Base-by-base conservation (phyloP, 2,113 vertebrate species). In the Stomatorhinus ivindoensis region DNA sequence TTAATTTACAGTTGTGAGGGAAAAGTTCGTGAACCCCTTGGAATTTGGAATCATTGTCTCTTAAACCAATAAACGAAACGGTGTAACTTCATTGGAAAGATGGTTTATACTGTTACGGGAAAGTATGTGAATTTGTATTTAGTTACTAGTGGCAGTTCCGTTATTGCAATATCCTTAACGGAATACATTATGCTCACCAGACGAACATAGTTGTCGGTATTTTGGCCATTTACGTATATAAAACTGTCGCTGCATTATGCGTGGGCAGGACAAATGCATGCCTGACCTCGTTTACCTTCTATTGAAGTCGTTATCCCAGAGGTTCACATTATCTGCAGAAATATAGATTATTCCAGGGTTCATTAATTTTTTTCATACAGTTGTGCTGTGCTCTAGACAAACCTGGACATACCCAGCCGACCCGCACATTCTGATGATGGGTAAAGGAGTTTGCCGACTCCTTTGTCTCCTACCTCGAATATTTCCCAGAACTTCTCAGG, bases 401-500 rank as follows among this genome's bases (percentile, higher is more conserved):
- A 87, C 31, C 31, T 39, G 31, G 50, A 5, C 50, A 17, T 86
- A 86, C 47, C 84, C 44, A 50, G n/a, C 47, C 6, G n/a, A 15
- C 31, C 61, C 10, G 61, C 47, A 50, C n/a, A 53, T 51, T 27
- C 31, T 27, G 47, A 31, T 47, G 86, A 73, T 24, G n/a, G 80
- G 17, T 46, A 17, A 85, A 83, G 24, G 50, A 44, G 13, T 24
- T 48, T 35, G 51, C 17, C 21, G 21, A 4, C 31, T 89, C 73
- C 73, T 55, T 46, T 46, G 19, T 47, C 82, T 84, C 82, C 73
- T 89, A 89, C 88, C 80, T 84, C 88, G 53, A 51, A 46, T 46
- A 44, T 44, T 83, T 58, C 10, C 80, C 48, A 58, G 48, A n/a
- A 46, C 6, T 85, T 80, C 88, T 89, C 88, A 89, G 88, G 88